Evolutionary conservation across 2,113 vertebrate species (phyloP), one percentile per base, ranked within the genome.

Genomic region (Rhinogobius similis): DNA sequence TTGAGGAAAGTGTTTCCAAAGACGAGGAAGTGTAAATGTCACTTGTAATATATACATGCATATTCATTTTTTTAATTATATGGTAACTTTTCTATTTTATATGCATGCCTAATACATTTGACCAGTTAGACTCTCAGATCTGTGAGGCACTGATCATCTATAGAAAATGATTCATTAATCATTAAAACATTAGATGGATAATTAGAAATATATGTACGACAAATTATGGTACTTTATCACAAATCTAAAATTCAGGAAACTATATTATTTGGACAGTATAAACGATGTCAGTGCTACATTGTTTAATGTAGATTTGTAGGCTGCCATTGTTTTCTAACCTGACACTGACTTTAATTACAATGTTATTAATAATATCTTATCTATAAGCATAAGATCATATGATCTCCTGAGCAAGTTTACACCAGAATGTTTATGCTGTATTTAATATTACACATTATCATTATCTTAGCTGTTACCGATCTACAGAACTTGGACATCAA

Each of bases 401-500:
- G n/a, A n/a, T n/a, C n/a, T n/a, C n/a, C n/a, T n/a, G n/a, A 39
- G 4, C 4, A 39, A 39, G 38, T 39, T 41, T 41, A 41, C 39
- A 41, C 39, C 39, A 12, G 2, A 36, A 41, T 10, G 1, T 12
- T 10, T 7, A 36, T 36, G 6, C 3, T 36, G 32, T 46, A 46
- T 46, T 18, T 48, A 48, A n/a, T 48, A 48, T n/a, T 48, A 5
- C 46, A n/a, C 6, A 3, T 41, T 41, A 41, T 2, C 39, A 12
- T 41, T 12, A 41, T 41, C 10, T 50, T 50, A 9, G 46, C 9
- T 50, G 1, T 21, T 21, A 10, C 20, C 20, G 12, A 27, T 59
- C 65, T 72, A 70, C 59, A 64, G 68, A 64, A 48, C 64, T 78
- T 5, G 21, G 62, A 79, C 63, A 68, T 88, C 67, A 86, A 58